A percentile compares a stretch with the other conserved stretches of the same genome.
Conservation (phyloP, 2,888 invertebrate genomes). For the Criorhina ranunculi region DNA sequence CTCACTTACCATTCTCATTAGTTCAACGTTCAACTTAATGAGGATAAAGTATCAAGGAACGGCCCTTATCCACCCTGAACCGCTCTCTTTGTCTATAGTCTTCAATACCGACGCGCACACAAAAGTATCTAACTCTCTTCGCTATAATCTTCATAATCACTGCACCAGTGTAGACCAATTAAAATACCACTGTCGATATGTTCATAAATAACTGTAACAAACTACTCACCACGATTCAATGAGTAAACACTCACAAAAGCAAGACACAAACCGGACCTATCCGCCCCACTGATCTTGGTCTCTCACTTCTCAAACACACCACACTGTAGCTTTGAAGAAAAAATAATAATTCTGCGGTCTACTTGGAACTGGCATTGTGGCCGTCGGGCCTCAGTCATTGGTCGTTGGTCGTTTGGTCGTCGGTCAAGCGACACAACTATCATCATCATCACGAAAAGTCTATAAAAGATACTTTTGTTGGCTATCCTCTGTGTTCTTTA, state of each 20-base stretch:
- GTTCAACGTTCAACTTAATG: too few relatives aligned
- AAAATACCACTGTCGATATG: constrained; percentile 63
- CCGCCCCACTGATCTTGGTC: constrained; percentile 67
- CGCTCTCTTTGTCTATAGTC: neutral
- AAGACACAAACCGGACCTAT: constrained; percentile 54
- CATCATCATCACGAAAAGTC: constrained; percentile 38
- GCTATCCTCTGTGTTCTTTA: constrained; percentile 14
- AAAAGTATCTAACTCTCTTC: constrained; percentile 17
- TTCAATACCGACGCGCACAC: constrained; percentile 4
- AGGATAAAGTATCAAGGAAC: neutral
- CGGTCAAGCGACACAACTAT: constrained; percentile 65
- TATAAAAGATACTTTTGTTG: constrained; percentile 55
- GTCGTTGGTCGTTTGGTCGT: too few relatives aligned
- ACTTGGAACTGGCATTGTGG: constrained; percentile 37
- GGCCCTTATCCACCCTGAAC: neutral
- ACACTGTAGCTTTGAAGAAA: neutral
- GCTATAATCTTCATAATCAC: constrained; percentile 45
- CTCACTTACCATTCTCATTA: too few relatives aligned
- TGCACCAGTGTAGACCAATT: constrained; percentile 60
- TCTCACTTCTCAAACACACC: constrained; percentile 33
- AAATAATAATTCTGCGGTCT: constrained; percentile 61
- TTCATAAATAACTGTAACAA: constrained; percentile 73
- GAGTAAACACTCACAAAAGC: constrained; percentile 22
- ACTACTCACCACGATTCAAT: constrained; percentile 35
- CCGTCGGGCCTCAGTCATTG: constrained; percentile 59